Conservation (phyloP, 1,140 invertebrate species). For the Oryzaephilus surinamensis region DNA sequence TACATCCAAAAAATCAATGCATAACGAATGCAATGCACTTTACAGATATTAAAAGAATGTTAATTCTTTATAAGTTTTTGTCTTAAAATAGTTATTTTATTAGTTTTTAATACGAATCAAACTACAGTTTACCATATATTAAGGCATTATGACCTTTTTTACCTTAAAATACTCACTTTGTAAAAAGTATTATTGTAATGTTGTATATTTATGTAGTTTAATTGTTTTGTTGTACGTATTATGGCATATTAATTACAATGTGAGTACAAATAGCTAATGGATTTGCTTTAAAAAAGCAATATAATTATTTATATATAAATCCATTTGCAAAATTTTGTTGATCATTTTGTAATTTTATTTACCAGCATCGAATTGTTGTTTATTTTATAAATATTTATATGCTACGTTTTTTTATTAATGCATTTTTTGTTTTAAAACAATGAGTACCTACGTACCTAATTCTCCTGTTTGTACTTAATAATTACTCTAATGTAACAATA, state of each 20-base stretch:
- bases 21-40: too few species aligned
- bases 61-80: too few species aligned
- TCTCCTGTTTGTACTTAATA: constrained; percentile 15
- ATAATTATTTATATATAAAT: constrained; percentile 9
- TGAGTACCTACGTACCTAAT: constrained; percentile 11
- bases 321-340: constrained; percentile 20
- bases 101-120: too few species aligned
- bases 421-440: constrained; percentile 4
- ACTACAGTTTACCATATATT: constrained; percentile 32
- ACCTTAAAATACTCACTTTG: constrained; percentile 32
- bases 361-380: constrained; percentile 25
- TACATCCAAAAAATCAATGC: too few species aligned
- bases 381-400: constrained; percentile 31
- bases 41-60: too few species aligned
- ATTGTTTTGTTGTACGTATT: constrained; percentile 9
- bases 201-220: constrained; percentile 16
- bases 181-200: constrained; percentile 24
- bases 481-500: constrained; percentile 18
- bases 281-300: constrained; percentile 8
- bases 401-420: constrained; percentile 20
- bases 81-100: too few species aligned
- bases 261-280: constrained; percentile 22
- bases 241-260: constrained; percentile 16
- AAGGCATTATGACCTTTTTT: constrained; percentile 30
- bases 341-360: constrained; percentile 7